These are phyloP conservation scores for Sthenelais limicola DNA, from an alignment of 2,888 invertebrate species.

Conservation along the genomic window DNA sequence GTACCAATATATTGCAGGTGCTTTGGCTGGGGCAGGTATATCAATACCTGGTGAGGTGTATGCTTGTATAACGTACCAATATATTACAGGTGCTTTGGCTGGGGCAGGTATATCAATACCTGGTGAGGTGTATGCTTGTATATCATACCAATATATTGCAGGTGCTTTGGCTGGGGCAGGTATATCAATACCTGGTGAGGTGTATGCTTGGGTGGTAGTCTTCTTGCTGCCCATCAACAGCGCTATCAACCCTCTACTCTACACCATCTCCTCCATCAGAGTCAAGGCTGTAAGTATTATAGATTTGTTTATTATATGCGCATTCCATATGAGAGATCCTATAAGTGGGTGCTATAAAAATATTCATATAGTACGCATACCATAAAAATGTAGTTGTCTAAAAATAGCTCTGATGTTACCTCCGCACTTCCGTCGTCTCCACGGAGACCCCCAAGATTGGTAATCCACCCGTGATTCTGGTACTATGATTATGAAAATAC, in stretches of 20 bases:
- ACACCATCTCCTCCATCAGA: conserved; percentile 31
- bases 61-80: no score
- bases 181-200: conserved; percentile 2
- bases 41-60: conserved; percentile 23
- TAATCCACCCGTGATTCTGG: no score
- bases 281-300: conserved; percentile 14
- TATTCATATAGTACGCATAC: no score
- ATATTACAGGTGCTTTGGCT: no score
- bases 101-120: not conserved
- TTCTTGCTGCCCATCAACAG: conserved; percentile 31
- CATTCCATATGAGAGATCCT: no score
- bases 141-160: not conserved
- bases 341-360: no score
- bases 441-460: no score
- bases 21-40: not conserved
- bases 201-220: conserved; percentile 31
- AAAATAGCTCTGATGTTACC: no score
- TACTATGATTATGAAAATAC: no score
- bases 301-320: not conserved
- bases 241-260: conserved; percentile 33
- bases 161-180: conserved; percentile 11
- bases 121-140: not conserved
- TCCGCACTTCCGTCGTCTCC: no score
- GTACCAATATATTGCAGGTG: not conserved
- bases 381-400: no score